Percentiles rank a stretch among this genome's conserved stretches.
These are phyloP conservation scores for Trichogramma evanescens DNA, from an alignment of 2,888 invertebrate species.

Conservation along the genomic window DNA sequence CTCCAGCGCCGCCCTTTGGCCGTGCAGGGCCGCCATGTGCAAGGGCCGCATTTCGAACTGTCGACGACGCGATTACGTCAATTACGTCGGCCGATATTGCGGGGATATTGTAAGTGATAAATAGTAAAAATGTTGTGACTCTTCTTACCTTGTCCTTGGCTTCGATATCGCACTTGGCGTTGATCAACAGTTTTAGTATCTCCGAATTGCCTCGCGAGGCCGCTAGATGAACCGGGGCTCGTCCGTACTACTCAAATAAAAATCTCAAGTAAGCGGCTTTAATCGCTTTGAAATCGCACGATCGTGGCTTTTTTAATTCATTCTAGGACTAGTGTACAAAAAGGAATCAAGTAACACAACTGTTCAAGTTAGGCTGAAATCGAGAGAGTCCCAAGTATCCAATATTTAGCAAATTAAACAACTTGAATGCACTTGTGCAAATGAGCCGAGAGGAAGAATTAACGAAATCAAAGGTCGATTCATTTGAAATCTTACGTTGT, in stretches of 20 bases:
- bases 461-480: background rate
- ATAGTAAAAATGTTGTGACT: conserved; percentile 6
- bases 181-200: conserved; percentile 63
- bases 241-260: conserved; percentile 55
- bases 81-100: too few relatives aligned
- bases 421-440: too few relatives aligned
- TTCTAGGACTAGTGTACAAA: too few relatives aligned
- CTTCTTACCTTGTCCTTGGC: conserved; percentile 61
- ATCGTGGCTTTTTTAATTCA: background rate
- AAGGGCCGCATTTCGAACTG: conserved; percentile 69
- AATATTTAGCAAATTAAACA: too few relatives aligned
- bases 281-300: background rate
- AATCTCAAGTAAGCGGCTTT: background rate
- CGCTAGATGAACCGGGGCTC: conserved; percentile 71
- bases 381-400: too few relatives aligned
- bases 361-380: too few relatives aligned
- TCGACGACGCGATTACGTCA: background rate
- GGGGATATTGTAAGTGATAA: background rate
- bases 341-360: too few relatives aligned
- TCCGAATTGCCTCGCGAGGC: conserved; percentile 66
- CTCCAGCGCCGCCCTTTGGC: conserved; percentile 64
- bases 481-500: conserved; percentile 56
- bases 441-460: background rate
- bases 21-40: conserved; percentile 69
- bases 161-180: conserved; percentile 68